Base-by-base conservation (phyloP, 2,113 vertebrate genomes). In the Enhydra lutris region DNA sequence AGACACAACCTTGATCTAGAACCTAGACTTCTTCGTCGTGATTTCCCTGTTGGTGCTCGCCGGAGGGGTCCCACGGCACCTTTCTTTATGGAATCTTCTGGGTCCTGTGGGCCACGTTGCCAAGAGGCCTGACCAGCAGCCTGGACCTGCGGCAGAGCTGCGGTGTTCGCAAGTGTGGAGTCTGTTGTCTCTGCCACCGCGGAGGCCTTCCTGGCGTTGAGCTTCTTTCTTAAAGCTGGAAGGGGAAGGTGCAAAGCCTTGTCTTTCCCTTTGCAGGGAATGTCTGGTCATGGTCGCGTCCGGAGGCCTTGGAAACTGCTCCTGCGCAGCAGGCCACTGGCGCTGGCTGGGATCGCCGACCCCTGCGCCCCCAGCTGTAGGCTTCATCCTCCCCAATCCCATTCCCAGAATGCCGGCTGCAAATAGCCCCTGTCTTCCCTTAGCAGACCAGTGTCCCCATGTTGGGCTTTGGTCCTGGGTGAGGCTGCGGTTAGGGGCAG, bases 141-240 rank as follows among this genome's bases (percentile, higher is more conserved):
- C 24, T 13, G 12, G 39, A 45, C 6, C 39, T 1, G 21, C 39
- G 7, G 42, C 73, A 17, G 73, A 1, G 73, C 47, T 50, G 47
- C 13, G 7, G 23, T 3, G 8, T 1, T 18, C 7, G 34, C 7
- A 1, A 13, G 13, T 17, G 73, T 0, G 23, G 21, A 24, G 24
- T 42, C 36, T 42, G 36, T 12, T 6, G 71, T 74, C 11, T 24
- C 71, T 21, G 13, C 36, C 20, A 24, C 21, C 71, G 24, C 21
- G 5, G 69, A 6, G 11, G 11, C 21, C 21, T 73, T 73, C 61
- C 61, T 14, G 61, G 63, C 29, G 0, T 15, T 34, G 63, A 15
- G 63, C 29, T 65, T 6, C 63, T 42, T 42, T n/a, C 71, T 74
- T 42, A 26, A 39, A 42, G 23, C 11, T 6, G 6, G 20, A 24